Conservation (phyloP, 1,140 invertebrate genomes). For the Galendromus occidentalis region DNA sequence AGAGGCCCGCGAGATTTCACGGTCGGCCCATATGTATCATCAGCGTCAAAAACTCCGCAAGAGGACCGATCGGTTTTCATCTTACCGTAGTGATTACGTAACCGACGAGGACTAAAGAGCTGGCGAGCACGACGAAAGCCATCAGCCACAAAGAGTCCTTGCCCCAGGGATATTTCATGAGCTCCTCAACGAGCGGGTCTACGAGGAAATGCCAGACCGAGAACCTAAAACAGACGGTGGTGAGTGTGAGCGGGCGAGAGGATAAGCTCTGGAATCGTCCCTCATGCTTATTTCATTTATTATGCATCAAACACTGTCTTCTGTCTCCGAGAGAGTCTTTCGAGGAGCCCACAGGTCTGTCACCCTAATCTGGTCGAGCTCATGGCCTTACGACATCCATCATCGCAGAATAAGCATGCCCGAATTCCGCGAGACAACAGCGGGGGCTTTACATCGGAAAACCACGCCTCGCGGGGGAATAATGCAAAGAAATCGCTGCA, state of each 20-base stretch:
- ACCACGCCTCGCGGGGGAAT: neutral
- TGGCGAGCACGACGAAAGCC: neutral
- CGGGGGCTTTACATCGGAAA: neutral
- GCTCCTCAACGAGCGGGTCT: neutral
- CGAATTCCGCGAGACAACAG: neutral
- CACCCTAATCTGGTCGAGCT: neutral
- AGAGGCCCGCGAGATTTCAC: too few species aligned
- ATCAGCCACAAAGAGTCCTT: conserved; percentile 1
- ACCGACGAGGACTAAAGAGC: neutral
- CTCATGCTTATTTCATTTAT: too few species aligned
- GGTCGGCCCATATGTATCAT: too few species aligned
- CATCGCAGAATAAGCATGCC: neutral
- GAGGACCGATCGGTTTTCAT: neutral
- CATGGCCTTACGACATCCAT: neutral
- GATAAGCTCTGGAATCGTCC: too few species aligned
- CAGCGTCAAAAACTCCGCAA: neutral
- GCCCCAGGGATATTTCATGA: neutral
- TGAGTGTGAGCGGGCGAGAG: neutral
- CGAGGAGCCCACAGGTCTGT: neutral
- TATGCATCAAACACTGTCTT: too few species aligned
- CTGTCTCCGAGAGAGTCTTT: too few species aligned
- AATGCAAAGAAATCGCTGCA: neutral
- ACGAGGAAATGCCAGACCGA: neutral
- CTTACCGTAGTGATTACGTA: conserved; percentile 5
- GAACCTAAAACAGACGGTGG: neutral